Conservation (phyloP, 2,797 vertebrate species). For the Thripadectes ignobilis region DNA sequence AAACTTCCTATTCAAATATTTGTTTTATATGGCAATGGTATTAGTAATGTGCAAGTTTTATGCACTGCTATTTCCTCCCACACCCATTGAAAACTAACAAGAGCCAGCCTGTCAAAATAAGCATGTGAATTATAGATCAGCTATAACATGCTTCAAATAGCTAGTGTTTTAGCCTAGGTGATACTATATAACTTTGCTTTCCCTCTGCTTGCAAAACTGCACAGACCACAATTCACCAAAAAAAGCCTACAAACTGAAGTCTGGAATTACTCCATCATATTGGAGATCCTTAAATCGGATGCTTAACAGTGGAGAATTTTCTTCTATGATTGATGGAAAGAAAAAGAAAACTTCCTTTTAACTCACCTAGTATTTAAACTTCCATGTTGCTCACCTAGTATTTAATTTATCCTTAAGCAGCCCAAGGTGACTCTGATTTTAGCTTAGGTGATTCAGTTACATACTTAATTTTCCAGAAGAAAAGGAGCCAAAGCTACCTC, state of each 20-base stretch:
- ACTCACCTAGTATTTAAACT: neutral
- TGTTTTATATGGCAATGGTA: conserved; percentile 78
- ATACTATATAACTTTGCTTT: conserved; percentile 32
- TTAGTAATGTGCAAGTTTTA: conserved; percentile 78
- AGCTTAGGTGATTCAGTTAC: neutral
- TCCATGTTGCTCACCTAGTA: neutral
- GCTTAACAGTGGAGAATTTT: neutral
- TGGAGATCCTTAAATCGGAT: neutral
- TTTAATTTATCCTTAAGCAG: neutral
- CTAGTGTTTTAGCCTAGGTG: conserved; percentile 45
- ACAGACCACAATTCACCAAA: neutral
- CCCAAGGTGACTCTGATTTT: neutral
- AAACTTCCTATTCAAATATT: conserved; percentile 76
- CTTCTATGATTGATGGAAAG: neutral
- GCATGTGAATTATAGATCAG: conserved; percentile 61
- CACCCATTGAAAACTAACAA: conserved; percentile 75
- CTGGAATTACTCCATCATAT: neutral
- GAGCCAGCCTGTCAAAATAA: conserved; percentile 70
- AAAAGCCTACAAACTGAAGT: conserved; percentile 11
- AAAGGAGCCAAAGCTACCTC: neutral
- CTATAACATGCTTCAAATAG: conserved; percentile 63
- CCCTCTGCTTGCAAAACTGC: conserved; percentile 5
- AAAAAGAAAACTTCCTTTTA: neutral
- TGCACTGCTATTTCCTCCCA: conserved; percentile 73
- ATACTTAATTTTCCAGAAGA: neutral